Conservation (phyloP, 1,140 invertebrate species). For the Heliconius himera region DNA sequence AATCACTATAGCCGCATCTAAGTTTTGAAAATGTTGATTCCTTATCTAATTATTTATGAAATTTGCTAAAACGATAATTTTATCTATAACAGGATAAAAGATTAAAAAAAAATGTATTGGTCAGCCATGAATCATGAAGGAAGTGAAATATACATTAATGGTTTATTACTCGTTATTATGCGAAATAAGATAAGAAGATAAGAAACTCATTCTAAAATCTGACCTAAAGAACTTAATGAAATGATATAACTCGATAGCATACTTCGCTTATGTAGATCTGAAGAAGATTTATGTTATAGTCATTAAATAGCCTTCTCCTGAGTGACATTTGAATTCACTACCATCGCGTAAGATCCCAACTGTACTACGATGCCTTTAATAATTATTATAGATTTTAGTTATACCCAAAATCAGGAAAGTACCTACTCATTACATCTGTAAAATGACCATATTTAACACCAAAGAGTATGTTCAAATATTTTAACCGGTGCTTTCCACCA, state of each 20-base stretch:
- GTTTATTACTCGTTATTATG: no score
- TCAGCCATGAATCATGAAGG: background rate
- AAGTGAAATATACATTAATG: background rate
- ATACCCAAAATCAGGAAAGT: no score
- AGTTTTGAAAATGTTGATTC: background rate
- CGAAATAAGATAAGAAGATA: no score
- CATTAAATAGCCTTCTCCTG: background rate
- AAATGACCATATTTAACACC: background rate
- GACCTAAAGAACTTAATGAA: no score
- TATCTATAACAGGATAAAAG: background rate
- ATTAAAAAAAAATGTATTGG: background rate
- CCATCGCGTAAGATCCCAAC: no score
- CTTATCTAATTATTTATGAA: background rate
- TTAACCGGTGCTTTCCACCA: constrained; percentile 29
- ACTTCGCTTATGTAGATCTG: background rate
- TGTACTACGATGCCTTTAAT: no score
- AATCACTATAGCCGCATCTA: background rate
- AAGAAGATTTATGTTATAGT: background rate
- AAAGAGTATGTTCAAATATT: constrained; percentile 30
- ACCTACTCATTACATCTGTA: no score
- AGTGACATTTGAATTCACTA: background rate
- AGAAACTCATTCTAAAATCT: no score
- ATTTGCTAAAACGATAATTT: background rate
- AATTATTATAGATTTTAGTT: no score
- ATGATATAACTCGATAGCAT: no score